Conservation (phyloP, 2,113 vertebrate species). For the Sinosuthora webbiana region DNA sequence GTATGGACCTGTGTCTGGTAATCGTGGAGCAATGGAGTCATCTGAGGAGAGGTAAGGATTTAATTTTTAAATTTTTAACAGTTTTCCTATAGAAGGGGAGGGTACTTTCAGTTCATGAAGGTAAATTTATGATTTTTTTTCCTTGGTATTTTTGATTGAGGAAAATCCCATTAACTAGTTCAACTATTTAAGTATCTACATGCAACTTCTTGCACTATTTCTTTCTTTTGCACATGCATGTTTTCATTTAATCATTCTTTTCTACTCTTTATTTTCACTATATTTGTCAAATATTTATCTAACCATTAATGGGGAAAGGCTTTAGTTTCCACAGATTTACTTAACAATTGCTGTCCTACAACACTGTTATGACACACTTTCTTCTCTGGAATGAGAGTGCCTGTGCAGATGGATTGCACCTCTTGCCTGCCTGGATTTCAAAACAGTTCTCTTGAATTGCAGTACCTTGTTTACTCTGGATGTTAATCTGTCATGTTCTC, state of each 20-base stretch:
- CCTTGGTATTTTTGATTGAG: background rate
- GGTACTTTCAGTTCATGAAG: background rate
- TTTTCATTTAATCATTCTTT: background rate
- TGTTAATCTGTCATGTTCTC: background rate
- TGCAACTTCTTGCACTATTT: rapidly evolving
- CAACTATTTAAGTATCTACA: background rate
- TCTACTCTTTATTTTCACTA: background rate
- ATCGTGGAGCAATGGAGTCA: background rate
- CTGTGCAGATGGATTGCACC: background rate
- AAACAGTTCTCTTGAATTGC: background rate
- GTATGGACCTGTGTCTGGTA: background rate
- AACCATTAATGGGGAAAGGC: background rate
- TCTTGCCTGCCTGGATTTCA: background rate
- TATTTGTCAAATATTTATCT: background rate
- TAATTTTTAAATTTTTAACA: background rate
- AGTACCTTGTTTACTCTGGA: background rate
- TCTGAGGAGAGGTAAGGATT: constrained; percentile 28
- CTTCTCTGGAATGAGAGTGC: background rate
- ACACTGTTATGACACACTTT: background rate
- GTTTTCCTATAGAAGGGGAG: background rate
- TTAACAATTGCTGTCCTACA: background rate
- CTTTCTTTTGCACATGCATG: background rate
- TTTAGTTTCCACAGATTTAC: background rate
- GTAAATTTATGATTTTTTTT: background rate
- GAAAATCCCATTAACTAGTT: background rate